phyloP scores from a whole-genome alignment of 2,888 invertebrate genomes.

The Chrysodeixis includens region DNA sequence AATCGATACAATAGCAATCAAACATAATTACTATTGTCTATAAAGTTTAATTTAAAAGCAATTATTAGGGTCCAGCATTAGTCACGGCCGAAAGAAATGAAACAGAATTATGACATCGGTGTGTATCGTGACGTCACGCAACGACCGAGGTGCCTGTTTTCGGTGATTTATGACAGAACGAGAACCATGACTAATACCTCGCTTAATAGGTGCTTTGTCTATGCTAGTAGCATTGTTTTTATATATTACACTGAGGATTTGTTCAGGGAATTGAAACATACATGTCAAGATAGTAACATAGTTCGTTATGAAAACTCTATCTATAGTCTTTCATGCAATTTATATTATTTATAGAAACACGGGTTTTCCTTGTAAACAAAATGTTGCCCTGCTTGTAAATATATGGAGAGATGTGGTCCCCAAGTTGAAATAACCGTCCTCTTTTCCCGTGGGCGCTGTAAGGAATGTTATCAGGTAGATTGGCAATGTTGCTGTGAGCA shows the following conservation, averaged over 20 bases:
- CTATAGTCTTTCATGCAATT: slow-evolving; percentile 15
- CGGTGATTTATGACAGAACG: slow-evolving; percentile 84
- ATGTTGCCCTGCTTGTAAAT: neutral
- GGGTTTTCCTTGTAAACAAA: slow-evolving; percentile 3
- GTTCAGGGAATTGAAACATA: slow-evolving; percentile 53
- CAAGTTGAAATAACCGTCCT: slow-evolving; percentile 4
- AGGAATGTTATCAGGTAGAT: slow-evolving; percentile 9
- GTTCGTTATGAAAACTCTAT: slow-evolving; percentile 27
- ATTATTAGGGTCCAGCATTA: slow-evolving; percentile 79
- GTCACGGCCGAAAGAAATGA: slow-evolving; percentile 80
- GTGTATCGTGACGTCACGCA: slow-evolving; percentile 73
- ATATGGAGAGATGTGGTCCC: slow-evolving; percentile 7
- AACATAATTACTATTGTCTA: slow-evolving; percentile 43
- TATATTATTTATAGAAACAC: slow-evolving; percentile 2
- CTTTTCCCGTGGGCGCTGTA: slow-evolving; percentile 8
- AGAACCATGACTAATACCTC: slow-evolving; percentile 81
- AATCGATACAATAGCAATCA: slow-evolving; percentile 32
- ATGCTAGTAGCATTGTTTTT: slow-evolving; percentile 64
- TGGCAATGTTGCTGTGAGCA: slow-evolving; percentile 5
- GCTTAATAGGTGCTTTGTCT: slow-evolving; percentile 74
- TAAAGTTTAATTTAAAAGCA: slow-evolving; percentile 63
- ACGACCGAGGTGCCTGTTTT: slow-evolving; percentile 76
- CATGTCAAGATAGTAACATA: slow-evolving; percentile 43
- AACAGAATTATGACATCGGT: slow-evolving; percentile 86
- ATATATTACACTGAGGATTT: slow-evolving; percentile 55